These are phyloP conservation scores for Rhyacophila evoluta DNA, from an alignment of 2,888 invertebrate genomes.

Conservation along the genomic window DNA sequence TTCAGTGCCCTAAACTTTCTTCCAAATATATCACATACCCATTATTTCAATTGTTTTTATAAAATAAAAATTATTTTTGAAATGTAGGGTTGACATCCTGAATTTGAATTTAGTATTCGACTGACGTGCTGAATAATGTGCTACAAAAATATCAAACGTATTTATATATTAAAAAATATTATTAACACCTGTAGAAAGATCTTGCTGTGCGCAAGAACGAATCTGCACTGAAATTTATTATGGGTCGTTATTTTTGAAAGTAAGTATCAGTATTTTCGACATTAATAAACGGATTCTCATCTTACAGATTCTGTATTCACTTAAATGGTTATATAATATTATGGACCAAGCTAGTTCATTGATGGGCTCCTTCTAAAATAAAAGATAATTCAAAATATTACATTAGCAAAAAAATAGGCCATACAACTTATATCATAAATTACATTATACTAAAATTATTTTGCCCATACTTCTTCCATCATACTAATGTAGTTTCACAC, in stretches of 20 bases:
- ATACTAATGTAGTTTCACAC: too few relatives aligned
- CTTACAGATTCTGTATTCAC: too few relatives aligned
- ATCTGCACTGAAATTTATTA: constrained; percentile 25
- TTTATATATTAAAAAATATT: neutral
- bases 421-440: too few relatives aligned
- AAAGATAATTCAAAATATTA: too few relatives aligned
- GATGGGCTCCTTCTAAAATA: too few relatives aligned
- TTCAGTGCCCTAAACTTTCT: neutral
- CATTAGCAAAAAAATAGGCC: too few relatives aligned
- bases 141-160: neutral
- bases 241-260: neutral
- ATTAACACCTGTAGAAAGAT: constrained; percentile 27
- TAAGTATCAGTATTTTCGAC: neutral
- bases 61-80: constrained; percentile 34
- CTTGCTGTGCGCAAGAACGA: constrained; percentile 40
- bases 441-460: too few relatives aligned
- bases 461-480: too few relatives aligned
- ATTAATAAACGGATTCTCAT: neutral
- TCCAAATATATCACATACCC: neutral
- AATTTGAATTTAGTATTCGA: too few relatives aligned
- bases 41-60: constrained; percentile 41
- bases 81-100: neutral
- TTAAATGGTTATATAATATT: too few relatives aligned
- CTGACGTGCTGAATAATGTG: neutral
- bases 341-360: too few relatives aligned